Conservation (phyloP, 30 jellyfish, hydroid and myxozoan species). For the Cassiopea xamachana region DNA sequence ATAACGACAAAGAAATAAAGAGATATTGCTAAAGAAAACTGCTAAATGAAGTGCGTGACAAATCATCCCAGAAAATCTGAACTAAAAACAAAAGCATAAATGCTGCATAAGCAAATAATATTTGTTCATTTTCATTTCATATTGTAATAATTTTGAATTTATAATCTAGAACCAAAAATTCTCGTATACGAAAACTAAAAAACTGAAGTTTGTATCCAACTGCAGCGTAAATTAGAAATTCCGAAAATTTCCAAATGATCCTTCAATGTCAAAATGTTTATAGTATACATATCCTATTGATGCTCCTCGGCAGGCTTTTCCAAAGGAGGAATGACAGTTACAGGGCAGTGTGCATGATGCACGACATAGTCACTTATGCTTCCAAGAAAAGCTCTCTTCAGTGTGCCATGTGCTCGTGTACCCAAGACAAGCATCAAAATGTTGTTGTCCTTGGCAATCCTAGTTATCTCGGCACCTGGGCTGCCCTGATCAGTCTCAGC, state of each 20-base stretch:
- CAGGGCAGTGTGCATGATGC: constrained; percentile 89
- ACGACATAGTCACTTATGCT: constrained; percentile 88
- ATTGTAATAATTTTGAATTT: background rate
- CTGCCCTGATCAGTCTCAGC: constrained; percentile 96
- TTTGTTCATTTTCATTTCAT: too few species aligned
- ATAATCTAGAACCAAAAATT: background rate
- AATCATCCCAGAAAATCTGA: too few species aligned
- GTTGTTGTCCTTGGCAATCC: constrained; percentile 68
- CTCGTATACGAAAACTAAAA: background rate
- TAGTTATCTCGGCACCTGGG: constrained; percentile 76
- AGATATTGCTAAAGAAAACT: too few species aligned
- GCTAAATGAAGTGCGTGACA: too few species aligned
- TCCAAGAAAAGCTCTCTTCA: constrained; percentile 86
- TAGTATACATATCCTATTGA: background rate
- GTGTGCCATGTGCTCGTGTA: constrained; percentile 75
- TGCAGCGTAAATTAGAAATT: constrained; percentile 14
- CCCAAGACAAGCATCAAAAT: constrained; percentile 73
- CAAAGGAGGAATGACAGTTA: constrained; percentile 83
- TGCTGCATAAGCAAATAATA: too few species aligned
- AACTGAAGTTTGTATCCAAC: background rate
- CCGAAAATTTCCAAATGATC: background rate
- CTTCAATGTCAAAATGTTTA: background rate
- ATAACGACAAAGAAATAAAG: too few species aligned
- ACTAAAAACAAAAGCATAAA: too few species aligned
- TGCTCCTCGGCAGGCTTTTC: constrained; percentile 32